phyloP scores from a whole-genome alignment of 2,888 invertebrate species.

The Aproaerema taeniolella region DNA sequence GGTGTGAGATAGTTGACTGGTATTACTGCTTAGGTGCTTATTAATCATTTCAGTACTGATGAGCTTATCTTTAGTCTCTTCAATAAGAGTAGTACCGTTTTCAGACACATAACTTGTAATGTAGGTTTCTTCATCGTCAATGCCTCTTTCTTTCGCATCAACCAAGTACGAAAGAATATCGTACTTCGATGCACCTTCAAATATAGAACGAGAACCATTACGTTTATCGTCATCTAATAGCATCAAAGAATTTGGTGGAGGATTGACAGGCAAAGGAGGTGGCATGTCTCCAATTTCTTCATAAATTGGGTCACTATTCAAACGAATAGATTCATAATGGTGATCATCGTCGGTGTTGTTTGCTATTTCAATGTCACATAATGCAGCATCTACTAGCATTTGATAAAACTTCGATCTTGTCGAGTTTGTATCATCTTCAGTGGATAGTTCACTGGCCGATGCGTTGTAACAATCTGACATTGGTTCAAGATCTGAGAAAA shows the following conservation, averaged over 20 bases:
- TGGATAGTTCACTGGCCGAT: slow-evolving; percentile 79
- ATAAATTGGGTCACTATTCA: slow-evolving; percentile 85
- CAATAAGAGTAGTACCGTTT: slow-evolving; percentile 68
- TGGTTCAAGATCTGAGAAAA: slow-evolving; percentile 72
- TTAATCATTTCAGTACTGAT: slow-evolving; percentile 53
- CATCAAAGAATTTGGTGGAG: slow-evolving; percentile 84
- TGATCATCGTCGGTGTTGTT: slow-evolving; percentile 81
- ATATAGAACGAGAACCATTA: slow-evolving; percentile 81
- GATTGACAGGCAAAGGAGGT: slow-evolving; percentile 86
- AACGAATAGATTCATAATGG: slow-evolving; percentile 84
- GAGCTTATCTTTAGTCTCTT: slow-evolving; percentile 76
- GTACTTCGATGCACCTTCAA: slow-evolving; percentile 91
- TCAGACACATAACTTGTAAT: slow-evolving; percentile 79
- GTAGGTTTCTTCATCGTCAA: slow-evolving; percentile 83
- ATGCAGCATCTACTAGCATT: slow-evolving; percentile 82
- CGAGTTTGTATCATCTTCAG: slow-evolving; percentile 80
- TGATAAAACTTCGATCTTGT: slow-evolving; percentile 85
- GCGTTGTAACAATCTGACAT: slow-evolving; percentile 86
- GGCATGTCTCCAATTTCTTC: slow-evolving; percentile 87
- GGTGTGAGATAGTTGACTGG: slow-evolving; percentile 87
- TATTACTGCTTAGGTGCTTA: slow-evolving; percentile 80
- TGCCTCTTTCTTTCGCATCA: slow-evolving; percentile 88
- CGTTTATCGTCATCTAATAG: slow-evolving; percentile 84
- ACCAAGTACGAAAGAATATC: slow-evolving; percentile 93
- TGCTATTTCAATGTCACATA: slow-evolving; percentile 81